Evolutionary conservation across 1,140 invertebrate species (phyloP).

Genomic region (Cyclargus thomasi): DNA sequence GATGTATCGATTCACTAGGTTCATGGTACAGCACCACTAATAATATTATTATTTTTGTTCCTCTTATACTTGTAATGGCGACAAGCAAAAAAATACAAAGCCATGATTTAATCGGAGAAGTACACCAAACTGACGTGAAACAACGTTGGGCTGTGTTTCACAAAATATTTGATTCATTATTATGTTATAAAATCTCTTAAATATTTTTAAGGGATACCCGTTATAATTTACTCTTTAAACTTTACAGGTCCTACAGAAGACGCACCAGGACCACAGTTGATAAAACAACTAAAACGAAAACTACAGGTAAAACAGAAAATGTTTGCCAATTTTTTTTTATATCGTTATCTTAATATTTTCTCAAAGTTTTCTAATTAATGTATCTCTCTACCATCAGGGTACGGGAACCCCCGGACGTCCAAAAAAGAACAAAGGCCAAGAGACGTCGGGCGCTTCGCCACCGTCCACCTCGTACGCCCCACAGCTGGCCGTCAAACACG

Average conservation of each 20-base stretch:
- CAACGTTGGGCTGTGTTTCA: no score
- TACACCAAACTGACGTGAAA: no score
- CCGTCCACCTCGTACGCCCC: slow-evolving; percentile 55
- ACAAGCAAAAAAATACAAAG: no score
- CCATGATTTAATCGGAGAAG: no score
- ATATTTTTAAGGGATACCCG: no score
- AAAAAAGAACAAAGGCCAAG: slow-evolving; percentile 64
- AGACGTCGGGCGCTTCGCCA: slow-evolving; percentile 47
- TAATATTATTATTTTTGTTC: no score
- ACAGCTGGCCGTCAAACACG: slow-evolving; percentile 52
- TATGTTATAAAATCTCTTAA: no score
- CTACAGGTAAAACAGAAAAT: slow-evolving; percentile 77
- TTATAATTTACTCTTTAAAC: slow-evolving; percentile 16
- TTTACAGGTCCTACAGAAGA: slow-evolving; percentile 50
- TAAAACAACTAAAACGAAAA: slow-evolving; percentile 83
- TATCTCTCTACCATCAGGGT: slow-evolving; percentile 39
- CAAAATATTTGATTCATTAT: no score
- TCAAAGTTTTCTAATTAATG: not conserved
- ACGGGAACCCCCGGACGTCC: slow-evolving; percentile 56
- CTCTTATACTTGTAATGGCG: no score
- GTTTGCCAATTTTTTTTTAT: slow-evolving; percentile 22
- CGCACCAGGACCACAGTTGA: slow-evolving; percentile 81
- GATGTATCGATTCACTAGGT: no score
- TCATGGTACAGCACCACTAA: no score
- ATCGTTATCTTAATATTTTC: not conserved